Evolutionary conservation across 2,113 vertebrate genomes (phyloP).

Genomic region (Atlantisia rogersi): DNA sequence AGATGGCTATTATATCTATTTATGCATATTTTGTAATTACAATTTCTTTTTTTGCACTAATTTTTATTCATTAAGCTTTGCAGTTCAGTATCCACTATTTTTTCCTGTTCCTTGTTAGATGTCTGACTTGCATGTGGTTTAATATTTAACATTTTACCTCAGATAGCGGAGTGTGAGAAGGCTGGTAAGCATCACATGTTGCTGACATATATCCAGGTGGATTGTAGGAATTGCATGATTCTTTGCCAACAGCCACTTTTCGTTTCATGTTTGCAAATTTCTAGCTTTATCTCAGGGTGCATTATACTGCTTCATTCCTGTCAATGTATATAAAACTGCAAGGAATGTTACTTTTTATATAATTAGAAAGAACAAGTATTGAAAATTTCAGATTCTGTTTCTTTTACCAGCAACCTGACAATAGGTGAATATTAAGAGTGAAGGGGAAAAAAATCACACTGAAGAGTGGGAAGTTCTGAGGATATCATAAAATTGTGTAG

Average conservation of each 20-base stretch:
- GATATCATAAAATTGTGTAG: not conserved
- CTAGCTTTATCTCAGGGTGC: not conserved
- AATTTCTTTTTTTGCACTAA: not conserved
- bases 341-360: not conserved
- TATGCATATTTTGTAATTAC: not conserved
- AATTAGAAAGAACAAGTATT: not conserved
- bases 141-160: slow-evolving; percentile 49
- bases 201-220: not conserved
- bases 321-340: not conserved
- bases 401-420: not conserved
- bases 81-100: not conserved
- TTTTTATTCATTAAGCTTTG: not conserved
- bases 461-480: not conserved
- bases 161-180: not conserved
- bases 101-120: not conserved
- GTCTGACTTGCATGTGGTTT: not conserved
- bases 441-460: not conserved
- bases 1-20: not conserved
- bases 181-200: not conserved
- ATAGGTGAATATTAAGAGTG: not conserved
- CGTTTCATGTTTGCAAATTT: not conserved
- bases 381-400: not conserved
- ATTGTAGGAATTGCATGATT: not conserved
- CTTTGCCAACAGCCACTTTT: not conserved
- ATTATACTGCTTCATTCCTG: not conserved